Percentiles rank a stretch among this genome's conserved stretches.
phyloP scores from a whole-genome alignment of 1,140 invertebrate genomes.

The Conus betulinus region DNA sequence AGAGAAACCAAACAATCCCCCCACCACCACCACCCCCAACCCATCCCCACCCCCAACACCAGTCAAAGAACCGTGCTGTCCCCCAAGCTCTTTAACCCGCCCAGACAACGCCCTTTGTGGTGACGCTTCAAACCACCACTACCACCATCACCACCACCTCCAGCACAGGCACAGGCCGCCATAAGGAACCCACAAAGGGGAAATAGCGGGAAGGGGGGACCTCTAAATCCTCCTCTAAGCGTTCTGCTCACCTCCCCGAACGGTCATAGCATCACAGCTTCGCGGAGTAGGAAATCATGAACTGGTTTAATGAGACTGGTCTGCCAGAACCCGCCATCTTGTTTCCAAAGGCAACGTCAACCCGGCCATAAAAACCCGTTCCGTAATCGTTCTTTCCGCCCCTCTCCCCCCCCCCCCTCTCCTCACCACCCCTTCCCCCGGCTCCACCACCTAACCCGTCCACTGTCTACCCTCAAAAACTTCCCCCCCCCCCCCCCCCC shows the following conservation, averaged over 20 bases:
- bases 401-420: neutral
- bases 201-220: too few relatives aligned
- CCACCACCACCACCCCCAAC: too few relatives aligned
- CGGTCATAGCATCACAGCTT: too few relatives aligned
- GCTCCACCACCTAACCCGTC: too few relatives aligned
- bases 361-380: conserved; percentile 1
- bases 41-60: too few relatives aligned
- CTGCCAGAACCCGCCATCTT: neutral
- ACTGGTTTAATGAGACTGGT: too few relatives aligned
- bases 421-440: too few relatives aligned
- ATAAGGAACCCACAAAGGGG: neutral
- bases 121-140: neutral
- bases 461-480: too few relatives aligned
- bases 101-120: neutral
- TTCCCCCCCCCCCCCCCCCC: too few relatives aligned
- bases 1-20: neutral
- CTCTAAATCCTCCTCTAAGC: too few relatives aligned
- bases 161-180: neutral
- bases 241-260: too few relatives aligned
- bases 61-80: neutral
- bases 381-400: conserved; percentile 16
- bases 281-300: too few relatives aligned
- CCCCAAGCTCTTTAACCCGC: neutral
- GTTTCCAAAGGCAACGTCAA: neutral
- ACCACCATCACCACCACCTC: neutral